Conservation (phyloP, 1,140 invertebrate species). For the Camponotus vicinus region DNA sequence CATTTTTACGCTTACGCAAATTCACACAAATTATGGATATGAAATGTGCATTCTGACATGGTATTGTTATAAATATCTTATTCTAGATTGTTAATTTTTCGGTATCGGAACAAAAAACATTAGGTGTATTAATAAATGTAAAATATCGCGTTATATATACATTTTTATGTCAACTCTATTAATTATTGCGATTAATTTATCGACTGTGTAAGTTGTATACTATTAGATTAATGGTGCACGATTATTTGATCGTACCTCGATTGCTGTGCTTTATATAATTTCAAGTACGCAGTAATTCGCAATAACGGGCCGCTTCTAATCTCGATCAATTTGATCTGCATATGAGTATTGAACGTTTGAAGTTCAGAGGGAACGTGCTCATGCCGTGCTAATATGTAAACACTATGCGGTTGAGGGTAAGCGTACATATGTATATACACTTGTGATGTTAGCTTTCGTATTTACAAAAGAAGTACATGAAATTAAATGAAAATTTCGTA, state of each 20-base stretch:
- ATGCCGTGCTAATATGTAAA: slow-evolving; percentile 48
- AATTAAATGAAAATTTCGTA: not conserved
- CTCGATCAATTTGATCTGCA: slow-evolving; percentile 64
- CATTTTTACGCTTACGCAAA: slow-evolving; percentile 4
- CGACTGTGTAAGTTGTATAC: not conserved
- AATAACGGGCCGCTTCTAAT: slow-evolving; percentile 71
- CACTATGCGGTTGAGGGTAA: slow-evolving; percentile 54
- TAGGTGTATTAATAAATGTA: slow-evolving; percentile 12
- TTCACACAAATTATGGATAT: not conserved
- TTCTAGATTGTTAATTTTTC: not conserved
- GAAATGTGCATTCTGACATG: not conserved
- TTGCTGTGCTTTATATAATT: slow-evolving; percentile 58
- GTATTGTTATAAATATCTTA: not conserved
- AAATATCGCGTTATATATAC: not conserved
- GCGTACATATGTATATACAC: slow-evolving; percentile 19
- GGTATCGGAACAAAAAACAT: not conserved
- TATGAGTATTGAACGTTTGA: slow-evolving; percentile 58
- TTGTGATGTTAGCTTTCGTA: slow-evolving; percentile 5
- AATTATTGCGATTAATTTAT: slow-evolving; percentile 29
- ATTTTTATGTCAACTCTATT: not conserved
- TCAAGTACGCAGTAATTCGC: slow-evolving; percentile 70
- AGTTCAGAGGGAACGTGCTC: slow-evolving; percentile 58
- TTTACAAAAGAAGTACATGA: not conserved
- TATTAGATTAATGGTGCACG: not conserved
- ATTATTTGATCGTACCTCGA: not conserved